Evolutionary conservation across 2,113 vertebrate genomes (phyloP).

Genomic region (Myiozetetes cayanensis): DNA sequence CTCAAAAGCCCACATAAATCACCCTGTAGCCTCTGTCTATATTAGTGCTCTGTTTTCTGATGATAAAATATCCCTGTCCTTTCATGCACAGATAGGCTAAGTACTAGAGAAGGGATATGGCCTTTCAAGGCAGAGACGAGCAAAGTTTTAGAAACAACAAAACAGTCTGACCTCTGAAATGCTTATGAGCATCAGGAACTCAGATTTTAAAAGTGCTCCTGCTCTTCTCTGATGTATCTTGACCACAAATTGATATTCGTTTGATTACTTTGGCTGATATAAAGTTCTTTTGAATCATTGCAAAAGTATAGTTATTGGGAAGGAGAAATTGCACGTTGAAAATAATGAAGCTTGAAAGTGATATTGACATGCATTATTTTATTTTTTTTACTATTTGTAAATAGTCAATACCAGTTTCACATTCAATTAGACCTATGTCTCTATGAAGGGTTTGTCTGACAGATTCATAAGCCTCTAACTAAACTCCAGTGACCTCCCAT

Average conservation of each 20-base stretch:
- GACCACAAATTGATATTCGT: neutral
- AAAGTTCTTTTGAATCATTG: neutral
- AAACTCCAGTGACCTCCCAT: neutral
- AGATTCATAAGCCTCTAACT: neutral
- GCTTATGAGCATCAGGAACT: neutral
- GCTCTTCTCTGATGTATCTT: neutral
- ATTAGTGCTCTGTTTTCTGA: neutral
- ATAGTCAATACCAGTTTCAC: neutral
- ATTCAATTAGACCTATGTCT: neutral
- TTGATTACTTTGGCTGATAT: neutral
- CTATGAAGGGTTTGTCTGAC: neutral
- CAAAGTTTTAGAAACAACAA: neutral
- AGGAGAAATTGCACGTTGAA: neutral
- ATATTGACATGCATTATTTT: neutral
- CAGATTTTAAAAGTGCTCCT: neutral
- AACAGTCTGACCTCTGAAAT: neutral
- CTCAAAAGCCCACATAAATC: neutral
- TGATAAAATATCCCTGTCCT: neutral
- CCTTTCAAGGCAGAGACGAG: fast-evolving
- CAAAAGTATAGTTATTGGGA: neutral
- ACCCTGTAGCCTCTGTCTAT: too few species aligned
- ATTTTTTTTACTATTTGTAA: neutral
- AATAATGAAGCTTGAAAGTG: neutral
- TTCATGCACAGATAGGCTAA: neutral
- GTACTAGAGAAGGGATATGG: fast-evolving